Conservation (phyloP, 2,113 vertebrate genomes). For the Daphoenositta chrysoptera region DNA sequence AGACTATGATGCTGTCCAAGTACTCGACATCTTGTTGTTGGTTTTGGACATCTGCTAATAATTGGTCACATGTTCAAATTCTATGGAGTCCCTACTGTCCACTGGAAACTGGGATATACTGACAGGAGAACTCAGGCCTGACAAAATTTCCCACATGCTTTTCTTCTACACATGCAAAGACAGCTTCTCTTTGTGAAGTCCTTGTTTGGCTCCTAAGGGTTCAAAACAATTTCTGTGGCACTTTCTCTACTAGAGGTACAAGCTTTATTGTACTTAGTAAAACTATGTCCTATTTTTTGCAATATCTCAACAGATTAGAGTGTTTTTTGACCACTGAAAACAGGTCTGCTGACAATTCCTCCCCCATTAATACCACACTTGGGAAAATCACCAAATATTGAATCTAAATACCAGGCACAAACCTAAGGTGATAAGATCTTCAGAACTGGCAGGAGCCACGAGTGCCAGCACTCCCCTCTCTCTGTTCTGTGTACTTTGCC, state of each 20-base stretch:
- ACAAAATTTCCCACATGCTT: not conserved
- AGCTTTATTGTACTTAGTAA: not conserved
- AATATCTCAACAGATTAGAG: not conserved
- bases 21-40: not conserved
- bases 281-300: not conserved
- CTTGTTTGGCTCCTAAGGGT: not conserved
- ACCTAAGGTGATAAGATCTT: not conserved
- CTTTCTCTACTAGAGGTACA: not conserved
- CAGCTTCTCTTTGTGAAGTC: not conserved
- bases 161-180: not conserved
- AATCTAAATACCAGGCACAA: not conserved
- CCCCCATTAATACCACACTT: not conserved
- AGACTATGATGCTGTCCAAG: not conserved
- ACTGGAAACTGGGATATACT: not conserved
- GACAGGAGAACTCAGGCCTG: rapidly evolving
- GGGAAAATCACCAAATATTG: not conserved
- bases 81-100: not conserved
- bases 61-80: not conserved
- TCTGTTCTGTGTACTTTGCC: not conserved
- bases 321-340: not conserved
- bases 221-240: not conserved
- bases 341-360: not conserved
- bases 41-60: not conserved
- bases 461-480: not conserved
- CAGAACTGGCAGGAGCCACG: not conserved